These are phyloP conservation scores for Orthosia gracilis DNA, from an alignment of 2,888 invertebrate species.

Conservation along the genomic window DNA sequence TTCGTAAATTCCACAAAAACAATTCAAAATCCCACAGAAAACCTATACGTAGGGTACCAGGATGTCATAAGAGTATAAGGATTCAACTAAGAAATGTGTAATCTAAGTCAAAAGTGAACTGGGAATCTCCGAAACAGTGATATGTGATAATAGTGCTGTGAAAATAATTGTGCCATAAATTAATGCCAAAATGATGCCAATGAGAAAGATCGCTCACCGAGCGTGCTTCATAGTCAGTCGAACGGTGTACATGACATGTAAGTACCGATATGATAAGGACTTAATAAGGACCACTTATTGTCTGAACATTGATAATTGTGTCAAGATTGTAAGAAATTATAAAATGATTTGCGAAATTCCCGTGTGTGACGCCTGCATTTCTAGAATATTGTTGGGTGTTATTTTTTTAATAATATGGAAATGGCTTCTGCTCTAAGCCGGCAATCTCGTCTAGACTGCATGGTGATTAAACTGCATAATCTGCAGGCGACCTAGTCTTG, in stretches of 20 bases:
- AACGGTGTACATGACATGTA: constrained; percentile 88
- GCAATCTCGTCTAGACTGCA: not conserved
- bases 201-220: constrained; percentile 84
- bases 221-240: constrained; percentile 85
- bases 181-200: constrained; percentile 77
- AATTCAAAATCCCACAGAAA: constrained; percentile 10
- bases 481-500: too few species aligned
- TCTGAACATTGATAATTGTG: constrained; percentile 34
- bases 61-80: constrained; percentile 1
- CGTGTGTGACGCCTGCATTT: not conserved
- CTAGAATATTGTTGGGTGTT: not conserved
- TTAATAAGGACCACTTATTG: constrained; percentile 38
- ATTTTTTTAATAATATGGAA: constrained; percentile 3
- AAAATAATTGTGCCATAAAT: constrained; percentile 24
- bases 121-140: constrained; percentile 22
- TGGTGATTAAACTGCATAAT: too few species aligned
- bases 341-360: constrained; percentile 15
- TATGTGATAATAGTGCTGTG: constrained; percentile 24
- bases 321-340: constrained; percentile 35
- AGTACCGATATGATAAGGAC: constrained; percentile 71
- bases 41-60: constrained; percentile 11
- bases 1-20: not conserved
- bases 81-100: not conserved
- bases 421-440: constrained; percentile 5
- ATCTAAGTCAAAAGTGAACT: not conserved